Evolutionary conservation across 2,113 vertebrate species (phyloP), one percentile per base, ranked within the genome.

Genomic region (Leucoraja erinaceus): DNA sequence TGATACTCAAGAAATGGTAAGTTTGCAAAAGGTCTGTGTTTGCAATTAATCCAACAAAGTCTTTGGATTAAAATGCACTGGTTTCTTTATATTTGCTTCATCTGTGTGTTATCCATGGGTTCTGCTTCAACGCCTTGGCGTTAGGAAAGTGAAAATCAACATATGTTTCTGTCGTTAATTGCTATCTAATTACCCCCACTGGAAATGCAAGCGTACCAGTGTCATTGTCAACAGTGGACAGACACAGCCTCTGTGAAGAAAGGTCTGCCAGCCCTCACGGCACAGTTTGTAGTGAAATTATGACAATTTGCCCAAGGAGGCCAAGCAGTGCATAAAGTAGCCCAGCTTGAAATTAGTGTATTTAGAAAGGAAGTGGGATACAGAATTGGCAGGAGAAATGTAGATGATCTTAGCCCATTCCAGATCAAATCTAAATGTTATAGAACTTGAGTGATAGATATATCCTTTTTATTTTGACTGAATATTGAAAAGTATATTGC

Each of bases 1-100:
- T 59, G 98, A 97, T 94, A 95, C 96, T 92, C 95, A 97, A 93
- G 98, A 99, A 56, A 98, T 99, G 98, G 98, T 99, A 96, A 98
- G 97, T 93, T 93, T 93, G 66, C 59, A 12, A 33, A 84, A 70
- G 20, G 31, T 84, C 5, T 11, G 31, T 20, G 54, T 74, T 72
- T 10, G 10, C 70, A 91, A 91, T 25, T 72, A 7, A 38, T 25
- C 11, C 18, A 20, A 54, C 7, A 54, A 47, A 47, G 9, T 72
- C 33, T 47, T 72, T 91, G 33, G 9, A 54, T 47, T 91, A 38
- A 72, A 66, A 91, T 91, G 72, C 18, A 72, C 66, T 70, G 11
- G 20, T 47, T 38, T 68, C 10, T 68, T 63, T 90, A 20, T 0
- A 33, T 90, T 22, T 90, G 22, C 28, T 91, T 91, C 66, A 72